phyloP scores from a whole-genome alignment of 2,797 vertebrate genomes.

The Esox lucius region DNA sequence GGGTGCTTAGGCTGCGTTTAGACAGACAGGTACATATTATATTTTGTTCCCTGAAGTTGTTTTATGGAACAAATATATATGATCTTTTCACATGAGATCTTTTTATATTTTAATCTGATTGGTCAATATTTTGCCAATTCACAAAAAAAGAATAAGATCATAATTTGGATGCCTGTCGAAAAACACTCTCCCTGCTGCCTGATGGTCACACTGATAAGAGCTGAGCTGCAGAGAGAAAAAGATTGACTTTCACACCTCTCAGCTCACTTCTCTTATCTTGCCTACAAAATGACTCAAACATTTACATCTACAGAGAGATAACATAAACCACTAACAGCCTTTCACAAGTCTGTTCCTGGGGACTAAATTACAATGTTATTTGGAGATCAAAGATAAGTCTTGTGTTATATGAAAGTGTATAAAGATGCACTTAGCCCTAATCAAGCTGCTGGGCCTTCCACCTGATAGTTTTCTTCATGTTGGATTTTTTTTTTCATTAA shows the following conservation, averaged over 20 bases:
- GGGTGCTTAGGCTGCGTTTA: no score
- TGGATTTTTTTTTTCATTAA: background rate
- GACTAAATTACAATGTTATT: slow-evolving; percentile 9
- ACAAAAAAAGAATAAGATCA: no score
- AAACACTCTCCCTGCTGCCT: slow-evolving; percentile 10
- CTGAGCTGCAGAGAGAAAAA: background rate
- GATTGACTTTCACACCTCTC: slow-evolving; percentile 15
- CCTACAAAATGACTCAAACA: background rate
- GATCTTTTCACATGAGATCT: no score
- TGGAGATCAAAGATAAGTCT: background rate
- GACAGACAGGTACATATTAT: no score
- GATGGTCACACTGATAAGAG: slow-evolving; percentile 14
- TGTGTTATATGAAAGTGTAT: slow-evolving; percentile 10
- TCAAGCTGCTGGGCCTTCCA: background rate
- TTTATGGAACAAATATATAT: no score
- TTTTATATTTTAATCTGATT: no score
- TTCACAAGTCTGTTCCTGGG: slow-evolving; percentile 9
- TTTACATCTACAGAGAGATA: background rate
- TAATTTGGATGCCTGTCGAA: background rate
- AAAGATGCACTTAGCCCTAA: background rate
- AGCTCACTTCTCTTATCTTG: slow-evolving; percentile 7
- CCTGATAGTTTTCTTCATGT: background rate
- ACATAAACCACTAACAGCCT: slow-evolving; percentile 18
- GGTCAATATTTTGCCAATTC: no score
- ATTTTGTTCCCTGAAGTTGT: no score